phyloP scores from a whole-genome alignment of 2,797 vertebrate species.

The Pangasius sanitwongsei region DNA sequence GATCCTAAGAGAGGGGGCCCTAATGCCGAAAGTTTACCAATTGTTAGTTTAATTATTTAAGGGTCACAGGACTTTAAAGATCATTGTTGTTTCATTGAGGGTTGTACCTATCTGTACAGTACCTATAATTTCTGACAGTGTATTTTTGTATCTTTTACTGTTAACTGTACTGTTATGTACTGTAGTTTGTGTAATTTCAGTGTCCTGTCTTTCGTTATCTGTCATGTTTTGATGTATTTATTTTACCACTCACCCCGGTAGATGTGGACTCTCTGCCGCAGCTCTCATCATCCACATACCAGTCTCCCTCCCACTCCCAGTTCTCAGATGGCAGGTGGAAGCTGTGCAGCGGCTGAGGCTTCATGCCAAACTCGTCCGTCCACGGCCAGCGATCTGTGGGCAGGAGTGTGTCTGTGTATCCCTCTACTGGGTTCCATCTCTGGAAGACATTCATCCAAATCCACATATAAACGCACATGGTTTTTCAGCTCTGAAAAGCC shows the following conservation, averaged over 20 bases:
- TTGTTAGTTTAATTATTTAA: not conserved
- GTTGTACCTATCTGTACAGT: not conserved
- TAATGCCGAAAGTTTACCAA: not conserved
- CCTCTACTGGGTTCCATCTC: conserved; percentile 98
- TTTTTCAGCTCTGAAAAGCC: not conserved
- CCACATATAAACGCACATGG: not conserved
- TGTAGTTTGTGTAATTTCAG: not conserved
- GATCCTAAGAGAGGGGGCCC: not conserved
- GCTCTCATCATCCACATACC: conserved; percentile 97
- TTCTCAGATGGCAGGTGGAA: conserved; percentile 87
- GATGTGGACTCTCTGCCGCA: conserved; percentile 93
- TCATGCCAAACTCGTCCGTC: conserved; percentile 91
- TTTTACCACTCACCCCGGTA: conserved; percentile 85
- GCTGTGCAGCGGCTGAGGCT: conserved; percentile 85
- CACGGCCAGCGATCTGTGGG: conserved; percentile 99
- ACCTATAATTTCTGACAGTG: not conserved
- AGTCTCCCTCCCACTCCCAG: conserved; percentile 99
- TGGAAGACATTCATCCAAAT: conserved; percentile 61
- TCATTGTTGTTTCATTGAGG: not conserved
- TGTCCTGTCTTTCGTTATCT: not conserved
- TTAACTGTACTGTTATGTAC: not conserved
- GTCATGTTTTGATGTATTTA: not conserved
- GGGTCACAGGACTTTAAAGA: not conserved
- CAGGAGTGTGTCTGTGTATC: conserved; percentile 91
- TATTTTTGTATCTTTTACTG: not conserved